Evolutionary conservation across 2,113 vertebrate genomes (phyloP).

Genomic region (Pipra filicauda): DNA sequence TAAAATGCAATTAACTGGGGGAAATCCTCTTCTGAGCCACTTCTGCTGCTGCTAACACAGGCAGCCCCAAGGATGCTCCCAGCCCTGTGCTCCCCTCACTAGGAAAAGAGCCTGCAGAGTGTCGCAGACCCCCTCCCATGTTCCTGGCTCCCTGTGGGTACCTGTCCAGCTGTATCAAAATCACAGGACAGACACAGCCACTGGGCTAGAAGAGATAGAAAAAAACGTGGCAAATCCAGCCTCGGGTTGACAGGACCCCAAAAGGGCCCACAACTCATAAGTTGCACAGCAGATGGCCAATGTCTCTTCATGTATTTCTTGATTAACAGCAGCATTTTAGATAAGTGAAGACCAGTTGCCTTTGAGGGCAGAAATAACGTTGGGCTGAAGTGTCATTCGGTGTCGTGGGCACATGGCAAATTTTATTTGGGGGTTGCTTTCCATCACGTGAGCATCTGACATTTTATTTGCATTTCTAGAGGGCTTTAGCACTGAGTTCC

Average conservation of each 20-base stretch:
- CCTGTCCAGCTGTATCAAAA: fast-evolving
- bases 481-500: background rate
- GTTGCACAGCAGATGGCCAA: background rate
- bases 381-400: background rate
- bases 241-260: background rate
- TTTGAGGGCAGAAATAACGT: background rate
- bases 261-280: background rate
- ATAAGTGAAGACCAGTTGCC: background rate
- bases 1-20: background rate
- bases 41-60: background rate
- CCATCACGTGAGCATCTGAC: background rate
- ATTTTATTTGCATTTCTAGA: background rate
- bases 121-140: background rate
- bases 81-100: fast-evolving
- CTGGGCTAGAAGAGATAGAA: background rate
- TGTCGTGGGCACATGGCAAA: background rate
- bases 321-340: background rate
- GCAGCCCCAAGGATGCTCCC: background rate
- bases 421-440: background rate
- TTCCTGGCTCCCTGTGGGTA: background rate
- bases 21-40: background rate
- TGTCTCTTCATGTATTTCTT: background rate
- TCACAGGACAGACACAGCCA: background rate
- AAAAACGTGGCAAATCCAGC: background rate
- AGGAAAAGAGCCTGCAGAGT: background rate